Base-by-base conservation (phyloP, 2,113 vertebrate species). In the Marcusenius ussheri region DNA sequence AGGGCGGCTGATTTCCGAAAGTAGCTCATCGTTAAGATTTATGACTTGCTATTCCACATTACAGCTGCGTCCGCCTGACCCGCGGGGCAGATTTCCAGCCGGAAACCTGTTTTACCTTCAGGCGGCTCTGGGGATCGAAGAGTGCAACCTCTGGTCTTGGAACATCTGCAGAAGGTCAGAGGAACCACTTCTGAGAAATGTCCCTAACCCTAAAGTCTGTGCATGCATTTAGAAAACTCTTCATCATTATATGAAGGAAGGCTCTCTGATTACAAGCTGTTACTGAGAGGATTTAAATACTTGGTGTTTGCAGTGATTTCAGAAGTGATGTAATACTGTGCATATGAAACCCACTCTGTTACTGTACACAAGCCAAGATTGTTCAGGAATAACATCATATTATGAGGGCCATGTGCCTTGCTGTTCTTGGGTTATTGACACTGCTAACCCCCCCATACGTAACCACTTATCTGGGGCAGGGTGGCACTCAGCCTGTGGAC, bases 101-200 rank as follows among this genome's bases (percentile, higher is more conserved):
- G 46, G n/a, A 50, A 21, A 47, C 47, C n/a, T 27, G 21, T 50
- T 27, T 27, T 24, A 49, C n/a, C 24, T 17, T 42, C n/a, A 49
- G 45, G 83, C 9, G 10, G 24, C 83, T 24, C 83, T 51, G 62
- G 49, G 77, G 31, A 70, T 31, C 1, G 27, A 50, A 83, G 45
- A 83, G 46, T 19, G 21, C 11, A 31, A 90, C 7, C 42, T 58
- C 47, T 53, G 83, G 83, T 90, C 42, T 62, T 90, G 62, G 89
- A 90, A 62, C 83, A 86, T 90, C 39, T 84, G 83, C 45, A 66
- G 83, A 85, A 90, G 83, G 17, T 46, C 17, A 47, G 19, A 86
- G 83, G 45, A 80, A 42, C 35, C 74, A 35, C 35, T 35, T 42
- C 15, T 80, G 74, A 80, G 39, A 80, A 80, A 42, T 35, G 3